Conservation (phyloP, 2,888 invertebrate genomes). For the Synanthedon myopaeformis region DNA sequence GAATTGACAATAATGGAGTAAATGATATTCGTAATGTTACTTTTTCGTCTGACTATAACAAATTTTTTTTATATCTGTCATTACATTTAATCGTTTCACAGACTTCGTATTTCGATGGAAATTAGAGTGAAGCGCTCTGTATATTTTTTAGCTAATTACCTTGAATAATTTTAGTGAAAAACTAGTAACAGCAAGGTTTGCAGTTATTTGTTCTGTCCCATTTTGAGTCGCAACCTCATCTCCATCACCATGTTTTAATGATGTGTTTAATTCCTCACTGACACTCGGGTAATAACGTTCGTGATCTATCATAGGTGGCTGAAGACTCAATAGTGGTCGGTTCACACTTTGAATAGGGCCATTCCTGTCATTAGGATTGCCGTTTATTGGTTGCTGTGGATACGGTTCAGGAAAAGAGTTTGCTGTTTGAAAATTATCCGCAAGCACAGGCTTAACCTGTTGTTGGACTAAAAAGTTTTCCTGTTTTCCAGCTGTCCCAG, state of each 20-base stretch:
- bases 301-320: background rate
- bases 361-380: background rate
- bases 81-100: no score
- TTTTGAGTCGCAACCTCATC: background rate
- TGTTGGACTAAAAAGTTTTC: background rate
- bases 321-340: background rate
- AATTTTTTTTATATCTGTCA: no score
- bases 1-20: no score
- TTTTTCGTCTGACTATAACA: no score
- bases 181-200: background rate
- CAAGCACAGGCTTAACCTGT: background rate
- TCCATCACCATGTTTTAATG: background rate
- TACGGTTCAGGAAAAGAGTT: background rate
- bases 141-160: background rate
- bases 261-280: background rate
- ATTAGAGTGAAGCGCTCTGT: no score
- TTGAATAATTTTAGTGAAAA: background rate
- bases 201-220: background rate
- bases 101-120: no score
- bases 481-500: background rate
- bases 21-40: no score
- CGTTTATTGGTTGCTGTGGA: constrained; percentile 1
- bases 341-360: background rate
- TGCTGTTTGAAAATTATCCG: background rate
- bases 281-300: background rate